Conservation (phyloP, 2,113 vertebrate species). For the Origma solitaria region DNA sequence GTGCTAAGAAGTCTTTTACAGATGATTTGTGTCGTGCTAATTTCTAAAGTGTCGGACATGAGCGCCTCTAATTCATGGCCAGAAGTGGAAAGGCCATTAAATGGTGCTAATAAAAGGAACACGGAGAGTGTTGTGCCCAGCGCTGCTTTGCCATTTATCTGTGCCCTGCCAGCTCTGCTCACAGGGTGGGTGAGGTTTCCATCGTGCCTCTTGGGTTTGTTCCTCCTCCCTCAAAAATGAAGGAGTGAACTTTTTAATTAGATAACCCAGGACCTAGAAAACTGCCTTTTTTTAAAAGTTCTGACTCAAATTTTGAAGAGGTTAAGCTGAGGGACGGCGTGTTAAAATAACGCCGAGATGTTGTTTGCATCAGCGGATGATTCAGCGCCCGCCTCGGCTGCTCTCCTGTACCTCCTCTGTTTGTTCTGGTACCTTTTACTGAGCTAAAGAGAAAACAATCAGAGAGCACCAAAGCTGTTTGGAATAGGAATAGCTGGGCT, state of each 20-base stretch:
- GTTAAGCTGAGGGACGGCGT: accelerated
- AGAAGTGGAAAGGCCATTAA: not conserved
- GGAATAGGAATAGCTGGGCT: not conserved
- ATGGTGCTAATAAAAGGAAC: not conserved
- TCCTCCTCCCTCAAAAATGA: not conserved
- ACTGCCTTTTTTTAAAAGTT: not conserved
- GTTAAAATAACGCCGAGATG: not conserved
- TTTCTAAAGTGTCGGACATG: not conserved
- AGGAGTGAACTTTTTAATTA: not conserved
- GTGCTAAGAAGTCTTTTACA: conserved; percentile 16
- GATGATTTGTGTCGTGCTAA: conserved; percentile 41
- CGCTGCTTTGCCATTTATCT: not conserved
- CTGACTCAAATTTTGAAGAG: not conserved
- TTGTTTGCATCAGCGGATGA: not conserved
- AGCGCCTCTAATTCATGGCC: conserved; percentile 1
- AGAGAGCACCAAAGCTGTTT: not conserved
- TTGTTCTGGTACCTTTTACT: not conserved
- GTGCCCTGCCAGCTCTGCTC: not conserved
- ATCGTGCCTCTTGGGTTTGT: not conserved
- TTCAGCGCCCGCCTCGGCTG: not conserved
- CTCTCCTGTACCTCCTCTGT: not conserved
- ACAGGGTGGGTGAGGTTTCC: not conserved
- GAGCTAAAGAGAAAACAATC: conserved; percentile 12
- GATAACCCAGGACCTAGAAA: no score
- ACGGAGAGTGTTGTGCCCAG: not conserved